Conservation (phyloP, 2,797 vertebrate species). For the Labroides dimidiatus region DNA sequence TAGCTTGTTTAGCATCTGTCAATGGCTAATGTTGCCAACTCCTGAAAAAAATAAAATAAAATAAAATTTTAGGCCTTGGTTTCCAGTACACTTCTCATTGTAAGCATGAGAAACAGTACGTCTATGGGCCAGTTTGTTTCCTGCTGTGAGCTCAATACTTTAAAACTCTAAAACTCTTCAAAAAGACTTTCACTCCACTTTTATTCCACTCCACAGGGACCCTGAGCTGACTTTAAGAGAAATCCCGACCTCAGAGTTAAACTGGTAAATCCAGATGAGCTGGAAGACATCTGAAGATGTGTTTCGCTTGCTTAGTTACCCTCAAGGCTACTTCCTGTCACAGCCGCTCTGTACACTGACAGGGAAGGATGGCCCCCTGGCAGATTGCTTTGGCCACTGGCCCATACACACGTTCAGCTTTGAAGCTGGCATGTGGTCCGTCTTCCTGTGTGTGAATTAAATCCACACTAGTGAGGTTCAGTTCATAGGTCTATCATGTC, state of each 20-base stretch:
- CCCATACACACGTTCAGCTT: conserved; percentile 59
- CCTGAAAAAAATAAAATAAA: too few relatives aligned
- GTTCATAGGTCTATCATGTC: neutral
- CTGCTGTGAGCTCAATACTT: conserved; percentile 9
- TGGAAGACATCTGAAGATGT: conserved; percentile 53
- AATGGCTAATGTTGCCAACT: too few relatives aligned
- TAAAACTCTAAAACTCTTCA: neutral
- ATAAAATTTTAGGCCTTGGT: neutral
- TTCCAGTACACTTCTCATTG: neutral
- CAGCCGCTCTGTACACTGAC: conserved; percentile 52
- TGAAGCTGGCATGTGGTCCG: conserved; percentile 45
- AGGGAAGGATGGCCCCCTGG: conserved; percentile 59
- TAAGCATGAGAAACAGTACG: neutral
- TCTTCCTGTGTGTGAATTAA: conserved; percentile 32
- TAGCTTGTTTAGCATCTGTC: too few relatives aligned
- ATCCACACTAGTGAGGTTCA: conserved; percentile 24
- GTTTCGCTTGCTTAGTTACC: conserved; percentile 63
- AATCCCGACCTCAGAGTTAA: conserved; percentile 45
- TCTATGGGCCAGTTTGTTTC: conserved; percentile 5
- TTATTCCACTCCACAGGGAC: conserved; percentile 10
- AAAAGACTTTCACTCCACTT: conserved; percentile 10
- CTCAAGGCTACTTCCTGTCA: conserved; percentile 65
- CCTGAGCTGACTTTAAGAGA: conserved; percentile 11
- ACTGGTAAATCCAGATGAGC: conserved; percentile 63
- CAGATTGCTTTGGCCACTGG: conserved; percentile 65